Conservation (phyloP, 1,140 invertebrate species). For the Leptopilina boulardi region DNA sequence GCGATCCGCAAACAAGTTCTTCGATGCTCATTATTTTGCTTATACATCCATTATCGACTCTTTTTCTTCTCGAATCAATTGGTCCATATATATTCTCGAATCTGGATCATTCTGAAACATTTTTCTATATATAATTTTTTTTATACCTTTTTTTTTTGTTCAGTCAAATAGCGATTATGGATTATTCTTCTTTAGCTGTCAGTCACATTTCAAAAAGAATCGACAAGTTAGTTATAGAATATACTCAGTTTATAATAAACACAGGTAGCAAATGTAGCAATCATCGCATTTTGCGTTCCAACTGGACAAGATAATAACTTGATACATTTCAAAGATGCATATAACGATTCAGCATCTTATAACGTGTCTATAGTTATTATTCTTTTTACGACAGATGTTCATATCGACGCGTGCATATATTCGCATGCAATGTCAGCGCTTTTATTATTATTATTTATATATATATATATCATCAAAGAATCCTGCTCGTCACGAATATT, state of each 20-base stretch:
- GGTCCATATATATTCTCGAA: too few species aligned
- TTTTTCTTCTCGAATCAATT: background rate
- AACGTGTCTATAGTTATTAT: background rate
- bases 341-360: background rate
- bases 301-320: slow-evolving; percentile 21
- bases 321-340: slow-evolving; percentile 16
- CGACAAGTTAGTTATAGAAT: background rate
- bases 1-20: slow-evolving; percentile 18
- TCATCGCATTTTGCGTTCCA: slow-evolving; percentile 10
- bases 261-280: slow-evolving; percentile 7
- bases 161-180: background rate
- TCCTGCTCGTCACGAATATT: slow-evolving; percentile 38
- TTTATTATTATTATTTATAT: too few species aligned
- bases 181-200: background rate
- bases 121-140: too few species aligned
- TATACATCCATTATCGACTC: slow-evolving; percentile 26
- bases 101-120: too few species aligned
- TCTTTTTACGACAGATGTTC: slow-evolving; percentile 19
- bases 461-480: slow-evolving; percentile 30
- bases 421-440: slow-evolving; percentile 39
- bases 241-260: background rate
- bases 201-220: background rate
- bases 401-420: slow-evolving; percentile 12
- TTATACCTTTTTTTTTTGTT: too few species aligned
- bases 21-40: background rate